These are phyloP conservation scores for Bufo bufo DNA, from an alignment of 2,113 vertebrate species.

Conservation along the genomic window DNA sequence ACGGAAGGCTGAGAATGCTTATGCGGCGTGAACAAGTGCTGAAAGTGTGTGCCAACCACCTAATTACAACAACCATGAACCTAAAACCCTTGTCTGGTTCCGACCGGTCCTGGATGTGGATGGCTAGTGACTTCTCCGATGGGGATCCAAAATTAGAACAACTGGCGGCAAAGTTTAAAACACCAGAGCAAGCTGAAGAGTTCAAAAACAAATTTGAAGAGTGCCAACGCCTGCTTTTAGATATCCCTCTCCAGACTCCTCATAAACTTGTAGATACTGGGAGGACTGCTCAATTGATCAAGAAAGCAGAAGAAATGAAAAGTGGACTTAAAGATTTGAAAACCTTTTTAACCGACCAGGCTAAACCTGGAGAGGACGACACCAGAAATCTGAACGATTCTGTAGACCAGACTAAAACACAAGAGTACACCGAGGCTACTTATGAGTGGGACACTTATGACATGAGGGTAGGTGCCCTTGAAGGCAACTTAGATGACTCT, in stretches of 20 bases:
- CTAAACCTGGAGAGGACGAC: slow-evolving; percentile 78
- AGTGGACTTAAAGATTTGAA: slow-evolving; percentile 95
- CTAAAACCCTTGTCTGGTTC: slow-evolving; percentile 92
- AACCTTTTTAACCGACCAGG: slow-evolving; percentile 87
- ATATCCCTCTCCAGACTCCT: slow-evolving; percentile 95
- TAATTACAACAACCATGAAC: slow-evolving; percentile 98
- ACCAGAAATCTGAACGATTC: slow-evolving; percentile 60
- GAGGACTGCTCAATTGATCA: slow-evolving; percentile 90
- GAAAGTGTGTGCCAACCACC: slow-evolving; percentile 98
- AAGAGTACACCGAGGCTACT: slow-evolving; percentile 82
- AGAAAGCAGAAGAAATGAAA: slow-evolving; percentile 98
- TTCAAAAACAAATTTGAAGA: slow-evolving; percentile 97
- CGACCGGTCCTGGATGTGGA: slow-evolving; percentile 95
- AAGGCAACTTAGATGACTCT: slow-evolving; percentile 83
- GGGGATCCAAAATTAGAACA: slow-evolving; percentile 89
- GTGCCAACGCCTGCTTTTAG: slow-evolving; percentile 87
- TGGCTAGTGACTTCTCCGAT: slow-evolving; percentile 94
- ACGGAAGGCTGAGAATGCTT: slow-evolving; percentile 89
- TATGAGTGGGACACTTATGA: slow-evolving; percentile 95
- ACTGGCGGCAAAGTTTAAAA: slow-evolving; percentile 95
- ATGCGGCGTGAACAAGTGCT: slow-evolving; percentile 97
- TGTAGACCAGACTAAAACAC: slow-evolving; percentile 71
- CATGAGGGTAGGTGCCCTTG: slow-evolving; percentile 82
- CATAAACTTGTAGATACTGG: slow-evolving; percentile 94
- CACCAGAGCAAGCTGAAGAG: slow-evolving; percentile 86